phyloP scores from a whole-genome alignment of 2,113 vertebrate species.

The Drymodes brunneopygia region DNA sequence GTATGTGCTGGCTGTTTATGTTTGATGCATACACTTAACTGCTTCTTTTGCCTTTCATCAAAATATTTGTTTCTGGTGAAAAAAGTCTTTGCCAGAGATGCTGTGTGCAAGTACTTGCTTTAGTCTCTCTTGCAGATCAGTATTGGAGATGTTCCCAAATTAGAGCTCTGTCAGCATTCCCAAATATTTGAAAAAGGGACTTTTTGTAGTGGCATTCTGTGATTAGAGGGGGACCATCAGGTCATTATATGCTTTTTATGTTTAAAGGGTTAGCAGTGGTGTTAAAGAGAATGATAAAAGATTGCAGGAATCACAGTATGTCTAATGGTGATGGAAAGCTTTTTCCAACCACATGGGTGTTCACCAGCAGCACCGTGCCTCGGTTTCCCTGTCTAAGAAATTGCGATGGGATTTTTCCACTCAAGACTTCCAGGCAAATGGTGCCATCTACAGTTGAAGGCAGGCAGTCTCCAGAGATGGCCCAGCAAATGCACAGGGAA shows the following conservation, averaged over 20 bases:
- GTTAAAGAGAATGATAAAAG: not conserved
- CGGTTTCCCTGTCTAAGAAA: not conserved
- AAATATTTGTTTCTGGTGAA: not conserved
- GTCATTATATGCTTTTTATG: not conserved
- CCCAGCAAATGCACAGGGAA: not conserved
- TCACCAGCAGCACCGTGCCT: not conserved
- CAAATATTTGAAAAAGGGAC: not conserved
- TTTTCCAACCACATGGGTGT: not conserved
- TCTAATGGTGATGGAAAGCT: not conserved
- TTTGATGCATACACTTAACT: not conserved
- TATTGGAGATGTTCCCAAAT: not conserved
- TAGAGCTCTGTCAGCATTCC: not conserved
- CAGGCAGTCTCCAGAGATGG: not conserved
- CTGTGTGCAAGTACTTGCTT: not conserved
- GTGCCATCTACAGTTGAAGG: not conserved
- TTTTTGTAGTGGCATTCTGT: not conserved
- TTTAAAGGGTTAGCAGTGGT: not conserved
- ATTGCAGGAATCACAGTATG: not conserved
- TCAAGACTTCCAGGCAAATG: not conserved
- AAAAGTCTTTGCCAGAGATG: not conserved
- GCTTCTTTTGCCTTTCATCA: not conserved
- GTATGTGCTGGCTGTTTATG: not conserved
- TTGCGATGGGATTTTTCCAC: fast-evolving
- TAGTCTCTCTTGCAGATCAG: not conserved
- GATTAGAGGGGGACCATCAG: not conserved